phyloP scores from a whole-genome alignment of 2,797 vertebrate genomes.

The Choloepus didactylus region DNA sequence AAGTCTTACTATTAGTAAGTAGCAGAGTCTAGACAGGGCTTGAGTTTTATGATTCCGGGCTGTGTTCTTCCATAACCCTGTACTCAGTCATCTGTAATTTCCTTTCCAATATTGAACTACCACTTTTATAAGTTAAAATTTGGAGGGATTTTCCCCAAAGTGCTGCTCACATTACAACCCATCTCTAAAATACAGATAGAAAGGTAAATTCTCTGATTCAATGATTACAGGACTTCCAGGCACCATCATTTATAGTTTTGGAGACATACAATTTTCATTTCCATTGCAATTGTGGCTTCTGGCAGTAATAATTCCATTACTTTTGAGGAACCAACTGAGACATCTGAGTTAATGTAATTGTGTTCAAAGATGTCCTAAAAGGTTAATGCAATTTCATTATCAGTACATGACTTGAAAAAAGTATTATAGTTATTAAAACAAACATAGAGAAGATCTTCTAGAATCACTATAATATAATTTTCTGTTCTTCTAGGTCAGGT shows the following conservation, averaged over 20 bases:
- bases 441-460: conserved; percentile 44
- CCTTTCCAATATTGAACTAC: not conserved
- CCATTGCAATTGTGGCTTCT: conserved; percentile 37
- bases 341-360: conserved; percentile 49
- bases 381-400: conserved; percentile 57
- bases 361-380: conserved; percentile 75
- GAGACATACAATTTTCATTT: conserved; percentile 67
- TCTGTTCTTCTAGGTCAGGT: conserved; percentile 58
- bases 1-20: not conserved
- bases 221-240: not conserved
- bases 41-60: not conserved
- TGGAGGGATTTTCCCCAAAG: not conserved
- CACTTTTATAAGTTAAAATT: conserved; percentile 34
- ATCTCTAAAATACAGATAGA: conserved; percentile 54
- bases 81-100: not conserved
- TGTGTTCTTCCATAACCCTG: not conserved
- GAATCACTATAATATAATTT: conserved; percentile 57
- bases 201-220: conserved; percentile 39
- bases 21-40: not conserved
- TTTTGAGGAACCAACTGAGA: conserved; percentile 57
- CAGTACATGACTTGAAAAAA: conserved; percentile 55
- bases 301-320: conserved; percentile 60
- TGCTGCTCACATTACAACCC: not conserved
- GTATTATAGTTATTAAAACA: conserved; percentile 57
- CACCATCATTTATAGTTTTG: conserved; percentile 50